phyloP scores from a whole-genome alignment of 2,113 vertebrate species.

The Mesembrinibis cayennensis region DNA sequence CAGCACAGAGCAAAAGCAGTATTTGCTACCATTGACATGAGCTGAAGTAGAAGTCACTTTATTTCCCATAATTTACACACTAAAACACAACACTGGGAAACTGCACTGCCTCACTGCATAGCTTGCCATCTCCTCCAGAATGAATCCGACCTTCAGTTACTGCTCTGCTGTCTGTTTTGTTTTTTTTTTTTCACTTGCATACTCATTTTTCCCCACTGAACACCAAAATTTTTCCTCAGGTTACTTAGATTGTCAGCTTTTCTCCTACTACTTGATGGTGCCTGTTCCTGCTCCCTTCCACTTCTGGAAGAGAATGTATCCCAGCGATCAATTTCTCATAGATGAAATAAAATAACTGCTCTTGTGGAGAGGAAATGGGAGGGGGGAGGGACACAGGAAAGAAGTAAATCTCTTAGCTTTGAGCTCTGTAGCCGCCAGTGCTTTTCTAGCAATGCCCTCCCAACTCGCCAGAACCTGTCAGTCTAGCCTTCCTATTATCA shows the following conservation, averaged over 20 bases:
- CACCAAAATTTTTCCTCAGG: not conserved
- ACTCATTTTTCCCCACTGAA: not conserved
- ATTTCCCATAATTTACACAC: not conserved
- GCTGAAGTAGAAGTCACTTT: not conserved
- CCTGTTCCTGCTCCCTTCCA: not conserved
- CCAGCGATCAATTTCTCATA: not conserved
- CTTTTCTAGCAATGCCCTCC: not conserved
- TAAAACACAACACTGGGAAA: not conserved
- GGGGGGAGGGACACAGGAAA: not conserved
- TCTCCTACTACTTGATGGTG: not conserved
- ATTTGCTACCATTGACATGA: not conserved
- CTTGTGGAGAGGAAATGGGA: not conserved
- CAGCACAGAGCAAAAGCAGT: not conserved
- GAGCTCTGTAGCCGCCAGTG: not conserved
- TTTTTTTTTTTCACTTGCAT: not conserved
- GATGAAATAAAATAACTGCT: not conserved
- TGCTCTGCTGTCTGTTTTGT: not conserved
- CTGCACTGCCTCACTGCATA: not conserved
- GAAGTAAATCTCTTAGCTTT: not conserved
- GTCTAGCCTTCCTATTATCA: not conserved
- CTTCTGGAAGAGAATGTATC: not conserved
- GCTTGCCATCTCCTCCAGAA: not conserved
- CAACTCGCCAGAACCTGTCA: slow-evolving; percentile 1
- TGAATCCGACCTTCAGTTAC: accelerated
- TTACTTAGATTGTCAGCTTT: not conserved